Evolutionary conservation across 2,113 vertebrate species (phyloP).

Genomic region (Anarhynchus alexandrinus): DNA sequence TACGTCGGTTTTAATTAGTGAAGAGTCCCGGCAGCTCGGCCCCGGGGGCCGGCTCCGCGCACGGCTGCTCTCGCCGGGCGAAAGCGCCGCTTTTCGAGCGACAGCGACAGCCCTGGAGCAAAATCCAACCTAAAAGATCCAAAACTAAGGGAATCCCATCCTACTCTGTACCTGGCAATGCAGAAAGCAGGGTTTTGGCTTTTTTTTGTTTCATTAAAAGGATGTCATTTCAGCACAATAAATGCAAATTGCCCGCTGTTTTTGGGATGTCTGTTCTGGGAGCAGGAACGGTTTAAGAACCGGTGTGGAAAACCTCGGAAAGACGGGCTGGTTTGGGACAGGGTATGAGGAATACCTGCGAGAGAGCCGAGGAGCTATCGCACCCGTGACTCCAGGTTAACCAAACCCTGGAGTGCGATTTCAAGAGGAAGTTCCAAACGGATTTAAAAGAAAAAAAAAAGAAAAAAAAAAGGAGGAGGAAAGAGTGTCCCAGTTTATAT

Average conservation of each 20-base stretch:
- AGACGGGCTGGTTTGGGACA: not conserved
- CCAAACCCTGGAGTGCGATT: not conserved
- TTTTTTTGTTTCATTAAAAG: not conserved
- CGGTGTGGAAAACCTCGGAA: not conserved
- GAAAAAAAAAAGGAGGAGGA: too few relatives aligned
- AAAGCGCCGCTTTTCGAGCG: too few relatives aligned
- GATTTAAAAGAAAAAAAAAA: not conserved
- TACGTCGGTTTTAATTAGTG: not conserved
- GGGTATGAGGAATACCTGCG: not conserved
- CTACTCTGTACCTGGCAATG: not conserved
- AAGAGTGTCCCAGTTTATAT: not conserved
- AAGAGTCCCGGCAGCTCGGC: too few relatives aligned
- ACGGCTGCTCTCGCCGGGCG: accelerated
- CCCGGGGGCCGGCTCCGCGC: too few relatives aligned
- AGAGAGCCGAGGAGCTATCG: not conserved
- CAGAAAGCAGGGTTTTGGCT: not conserved
- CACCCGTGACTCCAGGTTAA: too few relatives aligned
- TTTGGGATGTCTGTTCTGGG: not conserved
- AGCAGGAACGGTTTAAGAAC: not conserved
- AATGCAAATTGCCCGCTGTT: accelerated
- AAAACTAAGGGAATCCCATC: not conserved
- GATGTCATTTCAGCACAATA: not conserved
- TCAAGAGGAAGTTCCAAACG: not conserved
- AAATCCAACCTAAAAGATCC: not conserved
- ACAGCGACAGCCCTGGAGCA: accelerated